A percentile compares a stretch with the other conserved stretches of the same genome.
These are phyloP conservation scores for Hirudo medicinalis DNA, from an alignment of 1,140 invertebrate genomes.

Conservation along the genomic window DNA sequence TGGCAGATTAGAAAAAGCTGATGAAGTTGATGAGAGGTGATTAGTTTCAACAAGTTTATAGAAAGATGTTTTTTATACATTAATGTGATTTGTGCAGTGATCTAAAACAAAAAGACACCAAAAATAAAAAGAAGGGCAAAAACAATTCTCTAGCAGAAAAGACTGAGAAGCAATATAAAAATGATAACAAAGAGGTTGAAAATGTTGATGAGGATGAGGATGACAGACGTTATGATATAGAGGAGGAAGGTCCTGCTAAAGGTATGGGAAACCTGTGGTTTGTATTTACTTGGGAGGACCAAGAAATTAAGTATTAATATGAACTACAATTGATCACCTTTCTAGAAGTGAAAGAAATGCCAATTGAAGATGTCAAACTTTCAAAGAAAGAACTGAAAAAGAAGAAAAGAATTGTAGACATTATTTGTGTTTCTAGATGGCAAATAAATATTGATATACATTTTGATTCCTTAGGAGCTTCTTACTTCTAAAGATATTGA, in stretches of 20 bases:
- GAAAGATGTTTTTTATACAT: no score
- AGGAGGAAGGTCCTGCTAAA: constrained; percentile 16
- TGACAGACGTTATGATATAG: background rate
- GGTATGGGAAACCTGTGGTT: constrained; percentile 1
- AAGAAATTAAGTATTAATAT: no score
- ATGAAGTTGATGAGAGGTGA: no score
- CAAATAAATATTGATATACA: constrained; percentile 7
- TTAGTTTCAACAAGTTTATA: no score
- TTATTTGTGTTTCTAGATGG: constrained; percentile 11
- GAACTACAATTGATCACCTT: background rate
- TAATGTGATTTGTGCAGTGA: no score
- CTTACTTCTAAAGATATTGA: constrained; percentile 76
- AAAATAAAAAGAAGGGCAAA: no score
- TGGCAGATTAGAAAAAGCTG: no score
- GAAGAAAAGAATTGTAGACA: constrained; percentile 58
- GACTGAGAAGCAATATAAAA: no score
- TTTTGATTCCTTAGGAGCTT: constrained; percentile 52
- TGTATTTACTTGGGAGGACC: background rate
- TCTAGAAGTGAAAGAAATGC: constrained; percentile 3
- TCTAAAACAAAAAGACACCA: no score
- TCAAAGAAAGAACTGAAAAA: constrained; percentile 91
- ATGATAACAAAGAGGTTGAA: background rate
- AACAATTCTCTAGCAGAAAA: no score
- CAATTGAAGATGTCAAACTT: constrained; percentile 47
- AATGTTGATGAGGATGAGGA: constrained; percentile 19